Conservation (phyloP, 2,113 vertebrate genomes). For the Indicator indicator region DNA sequence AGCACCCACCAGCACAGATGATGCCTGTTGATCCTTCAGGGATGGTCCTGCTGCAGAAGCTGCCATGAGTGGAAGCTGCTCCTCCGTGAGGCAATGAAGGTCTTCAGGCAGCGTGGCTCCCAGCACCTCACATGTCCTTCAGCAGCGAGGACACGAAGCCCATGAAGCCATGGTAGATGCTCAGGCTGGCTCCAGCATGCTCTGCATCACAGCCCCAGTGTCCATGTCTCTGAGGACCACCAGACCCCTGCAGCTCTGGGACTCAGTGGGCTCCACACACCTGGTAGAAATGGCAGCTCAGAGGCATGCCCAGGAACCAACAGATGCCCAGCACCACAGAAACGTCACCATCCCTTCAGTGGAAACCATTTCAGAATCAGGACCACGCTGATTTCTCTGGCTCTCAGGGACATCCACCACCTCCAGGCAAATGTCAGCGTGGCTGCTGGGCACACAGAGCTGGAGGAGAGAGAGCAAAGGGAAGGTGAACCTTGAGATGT, state of each 20-base stretch:
- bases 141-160: background rate
- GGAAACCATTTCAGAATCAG: background rate
- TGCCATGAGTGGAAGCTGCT: background rate
- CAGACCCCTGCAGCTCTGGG: no score
- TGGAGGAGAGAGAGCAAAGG: background rate
- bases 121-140: rapidly evolving
- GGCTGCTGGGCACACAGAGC: background rate
- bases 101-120: background rate
- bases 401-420: background rate
- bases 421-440: rapidly evolving
- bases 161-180: background rate
- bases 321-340: no score
- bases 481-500: background rate
- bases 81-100: no score
- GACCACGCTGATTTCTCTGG: background rate
- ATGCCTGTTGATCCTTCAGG: background rate
- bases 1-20: background rate
- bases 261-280: no score
- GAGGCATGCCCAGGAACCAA: no score
- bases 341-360: no score
- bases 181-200: rapidly evolving
- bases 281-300: no score
- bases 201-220: background rate
- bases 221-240: no score
- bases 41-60: background rate